These are phyloP conservation scores for Pogonomyrmex californicus DNA, from an alignment of 1,140 invertebrate genomes.

Conservation along the genomic window DNA sequence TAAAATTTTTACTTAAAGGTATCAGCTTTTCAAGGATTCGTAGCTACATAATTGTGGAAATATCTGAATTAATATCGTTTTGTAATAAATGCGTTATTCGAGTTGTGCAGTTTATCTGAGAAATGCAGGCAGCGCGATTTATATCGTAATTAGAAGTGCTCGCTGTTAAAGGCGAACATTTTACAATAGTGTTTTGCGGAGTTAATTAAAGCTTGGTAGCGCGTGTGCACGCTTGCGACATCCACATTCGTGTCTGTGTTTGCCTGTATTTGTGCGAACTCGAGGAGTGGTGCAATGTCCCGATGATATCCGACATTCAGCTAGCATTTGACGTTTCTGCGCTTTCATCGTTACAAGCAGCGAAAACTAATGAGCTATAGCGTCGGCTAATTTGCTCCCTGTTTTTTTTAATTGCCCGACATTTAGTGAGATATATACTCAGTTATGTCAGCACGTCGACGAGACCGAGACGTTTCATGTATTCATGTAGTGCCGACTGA, in stretches of 20 bases:
- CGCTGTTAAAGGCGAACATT: slow-evolving; percentile 58
- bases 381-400: slow-evolving; percentile 63
- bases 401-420: slow-evolving; percentile 75
- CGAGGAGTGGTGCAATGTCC: slow-evolving; percentile 47
- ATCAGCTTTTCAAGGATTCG: background rate
- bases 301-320: slow-evolving; percentile 65
- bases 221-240: background rate
- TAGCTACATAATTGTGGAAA: background rate
- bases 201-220: slow-evolving; percentile 66
- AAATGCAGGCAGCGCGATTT: slow-evolving; percentile 39
- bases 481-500: slow-evolving; percentile 13
- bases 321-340: slow-evolving; percentile 48
- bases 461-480: slow-evolving; percentile 42
- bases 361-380: slow-evolving; percentile 76
- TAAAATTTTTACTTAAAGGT: background rate
- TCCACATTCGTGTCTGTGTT: background rate
- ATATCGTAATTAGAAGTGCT: slow-evolving; percentile 67
- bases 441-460: background rate
- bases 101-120: slow-evolving; percentile 22
- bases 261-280: background rate
- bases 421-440: slow-evolving; percentile 55
- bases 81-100: slow-evolving; percentile 24
- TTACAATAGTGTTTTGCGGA: slow-evolving; percentile 65
- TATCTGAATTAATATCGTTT: slow-evolving; percentile 11
- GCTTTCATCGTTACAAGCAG: slow-evolving; percentile 61